A percentile compares a stretch with the other conserved stretches of the same genome.
phyloP scores from a whole-genome alignment of 2,797 vertebrate genomes.

The Adelosebastes latens region DNA sequence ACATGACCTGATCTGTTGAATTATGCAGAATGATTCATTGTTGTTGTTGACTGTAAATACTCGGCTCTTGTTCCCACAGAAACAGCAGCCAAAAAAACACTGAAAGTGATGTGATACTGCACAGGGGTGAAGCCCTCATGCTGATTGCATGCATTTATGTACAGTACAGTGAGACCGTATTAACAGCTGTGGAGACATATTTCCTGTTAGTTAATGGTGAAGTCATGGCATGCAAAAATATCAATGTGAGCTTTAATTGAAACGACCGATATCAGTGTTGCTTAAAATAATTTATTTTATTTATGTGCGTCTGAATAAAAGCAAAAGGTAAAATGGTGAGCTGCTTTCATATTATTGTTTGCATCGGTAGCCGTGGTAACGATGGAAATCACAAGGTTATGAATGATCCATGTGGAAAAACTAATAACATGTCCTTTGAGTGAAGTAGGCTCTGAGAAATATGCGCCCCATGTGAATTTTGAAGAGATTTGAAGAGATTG shows the following conservation, averaged over 20 bases:
- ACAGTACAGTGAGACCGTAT: not conserved
- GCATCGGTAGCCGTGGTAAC: not conserved
- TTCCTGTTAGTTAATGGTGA: not conserved
- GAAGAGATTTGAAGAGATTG: not conserved
- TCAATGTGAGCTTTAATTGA: constrained; percentile 27
- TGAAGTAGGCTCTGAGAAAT: not conserved
- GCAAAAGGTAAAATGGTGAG: constrained; percentile 3
- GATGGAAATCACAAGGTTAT: not conserved
- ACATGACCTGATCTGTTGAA: not conserved
- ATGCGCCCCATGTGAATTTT: not conserved
- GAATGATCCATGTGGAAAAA: not conserved
- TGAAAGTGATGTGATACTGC: not conserved
- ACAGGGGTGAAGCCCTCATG: not conserved
- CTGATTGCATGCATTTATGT: constrained; percentile 11
- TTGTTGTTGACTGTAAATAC: constrained; percentile 4
- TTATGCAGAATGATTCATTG: constrained; percentile 4
- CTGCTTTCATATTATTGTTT: not conserved
- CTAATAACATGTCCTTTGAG: not conserved
- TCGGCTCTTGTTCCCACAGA: constrained; percentile 12
- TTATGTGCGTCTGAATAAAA: constrained; percentile 52
- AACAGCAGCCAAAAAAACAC: not conserved
- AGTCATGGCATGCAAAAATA: constrained; percentile 12
- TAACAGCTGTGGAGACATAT: not conserved
- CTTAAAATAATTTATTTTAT: constrained; percentile 17
- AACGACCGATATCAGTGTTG: constrained; percentile 23